These are phyloP conservation scores for Bathybates hornii DNA, from an alignment of 2,113 vertebrate species.

Conservation along the genomic window DNA sequence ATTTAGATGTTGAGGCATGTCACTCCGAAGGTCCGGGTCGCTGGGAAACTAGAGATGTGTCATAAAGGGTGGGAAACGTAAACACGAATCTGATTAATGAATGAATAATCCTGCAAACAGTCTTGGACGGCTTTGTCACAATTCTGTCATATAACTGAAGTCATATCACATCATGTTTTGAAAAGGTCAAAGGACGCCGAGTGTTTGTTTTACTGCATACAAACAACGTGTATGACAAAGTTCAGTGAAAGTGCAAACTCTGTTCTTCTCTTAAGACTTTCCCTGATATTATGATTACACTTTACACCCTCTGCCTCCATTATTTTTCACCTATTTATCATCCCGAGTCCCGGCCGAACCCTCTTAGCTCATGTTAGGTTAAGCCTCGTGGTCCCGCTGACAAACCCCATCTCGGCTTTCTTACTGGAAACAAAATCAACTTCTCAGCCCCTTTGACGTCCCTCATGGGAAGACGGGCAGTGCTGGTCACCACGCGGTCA, in stretches of 20 bases:
- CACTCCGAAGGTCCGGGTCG: neutral
- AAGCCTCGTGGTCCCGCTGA: constrained; percentile 33
- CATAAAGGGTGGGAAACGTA: neutral
- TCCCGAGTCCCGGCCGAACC: neutral
- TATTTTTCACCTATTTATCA: constrained; percentile 24
- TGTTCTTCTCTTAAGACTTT: neutral
- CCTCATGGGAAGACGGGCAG: constrained; percentile 25
- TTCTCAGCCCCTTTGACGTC: neutral
- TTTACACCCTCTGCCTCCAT: neutral
- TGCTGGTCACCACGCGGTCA: constrained; percentile 49
- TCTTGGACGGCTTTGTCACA: neutral
- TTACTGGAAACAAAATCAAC: constrained; percentile 32
- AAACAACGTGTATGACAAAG: neutral
- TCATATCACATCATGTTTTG: neutral
- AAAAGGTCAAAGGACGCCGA: neutral
- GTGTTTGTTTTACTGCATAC: neutral
- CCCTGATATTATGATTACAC: neutral
- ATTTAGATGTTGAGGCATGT: neutral
- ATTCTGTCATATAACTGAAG: neutral
- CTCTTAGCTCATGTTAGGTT: constrained; percentile 37
- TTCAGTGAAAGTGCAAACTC: neutral
- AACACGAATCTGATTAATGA: neutral
- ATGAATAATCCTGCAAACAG: neutral
- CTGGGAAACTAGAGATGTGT: neutral
- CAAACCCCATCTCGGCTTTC: constrained; percentile 13